These are phyloP conservation scores for Armadillidium nasatum DNA, from an alignment of 1,140 invertebrate species.

Conservation along the genomic window DNA sequence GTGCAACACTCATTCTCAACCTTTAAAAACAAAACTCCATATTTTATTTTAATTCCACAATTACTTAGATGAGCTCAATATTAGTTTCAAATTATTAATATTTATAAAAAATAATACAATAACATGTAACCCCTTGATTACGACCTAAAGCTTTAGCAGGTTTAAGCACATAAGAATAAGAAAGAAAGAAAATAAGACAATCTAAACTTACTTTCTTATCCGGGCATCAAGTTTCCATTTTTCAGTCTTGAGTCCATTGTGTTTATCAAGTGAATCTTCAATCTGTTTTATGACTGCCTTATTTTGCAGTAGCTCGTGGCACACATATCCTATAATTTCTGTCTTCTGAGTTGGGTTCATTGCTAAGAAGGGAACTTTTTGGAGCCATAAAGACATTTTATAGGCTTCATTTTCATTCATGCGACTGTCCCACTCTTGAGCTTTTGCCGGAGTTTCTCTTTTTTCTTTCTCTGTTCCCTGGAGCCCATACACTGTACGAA, in stretches of 20 bases:
- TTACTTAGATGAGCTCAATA: too few species aligned
- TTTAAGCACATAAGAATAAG: too few species aligned
- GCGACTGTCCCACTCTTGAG: slow-evolving; percentile 37
- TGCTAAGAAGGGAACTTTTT: slow-evolving; percentile 71
- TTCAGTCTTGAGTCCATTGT: slow-evolving; percentile 57
- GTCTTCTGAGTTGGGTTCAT: slow-evolving; percentile 80
- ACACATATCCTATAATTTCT: slow-evolving; percentile 80
- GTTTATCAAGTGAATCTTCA: slow-evolving; percentile 54
- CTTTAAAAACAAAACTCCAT: background rate
- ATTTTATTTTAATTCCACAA: too few species aligned
- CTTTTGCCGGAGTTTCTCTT: slow-evolving; percentile 33
- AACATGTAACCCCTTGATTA: too few species aligned
- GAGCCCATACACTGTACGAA: slow-evolving; percentile 32
- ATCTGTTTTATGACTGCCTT: slow-evolving; percentile 69
- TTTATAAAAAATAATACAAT: too few species aligned
- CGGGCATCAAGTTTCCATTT: slow-evolving; percentile 70
- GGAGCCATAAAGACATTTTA: slow-evolving; percentile 64
- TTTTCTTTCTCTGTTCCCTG: slow-evolving; percentile 40
- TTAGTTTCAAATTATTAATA: too few species aligned
- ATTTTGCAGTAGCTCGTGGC: slow-evolving; percentile 89
- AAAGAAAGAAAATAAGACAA: too few species aligned
- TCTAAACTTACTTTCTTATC: slow-evolving; percentile 39
- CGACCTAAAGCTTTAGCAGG: too few species aligned
- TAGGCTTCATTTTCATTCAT: slow-evolving; percentile 50
- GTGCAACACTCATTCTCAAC: slow-evolving; percentile 37